Evolutionary conservation across 2,888 invertebrate genomes (phyloP).

Genomic region (Lasius platythorax): DNA sequence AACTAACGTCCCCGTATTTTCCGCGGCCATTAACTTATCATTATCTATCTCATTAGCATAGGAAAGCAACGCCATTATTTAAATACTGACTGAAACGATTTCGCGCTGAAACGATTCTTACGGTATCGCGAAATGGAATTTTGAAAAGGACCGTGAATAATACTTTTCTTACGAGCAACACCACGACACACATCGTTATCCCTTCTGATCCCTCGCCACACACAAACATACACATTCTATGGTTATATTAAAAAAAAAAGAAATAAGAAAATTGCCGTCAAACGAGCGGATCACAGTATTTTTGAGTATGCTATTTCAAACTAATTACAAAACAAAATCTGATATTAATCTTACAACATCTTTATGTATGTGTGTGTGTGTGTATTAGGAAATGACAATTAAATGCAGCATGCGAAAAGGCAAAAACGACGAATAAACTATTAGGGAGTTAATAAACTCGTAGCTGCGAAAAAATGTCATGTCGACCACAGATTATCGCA

Average conservation of each 20-base stretch:
- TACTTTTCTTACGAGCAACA: background rate
- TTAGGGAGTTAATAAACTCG: background rate
- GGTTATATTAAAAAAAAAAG: background rate
- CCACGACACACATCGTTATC: background rate
- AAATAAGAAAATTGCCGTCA: background rate
- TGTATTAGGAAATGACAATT: background rate
- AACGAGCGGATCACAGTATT: background rate
- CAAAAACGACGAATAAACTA: background rate
- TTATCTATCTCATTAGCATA: slow-evolving; percentile 9
- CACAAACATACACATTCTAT: background rate
- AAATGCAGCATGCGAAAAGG: background rate
- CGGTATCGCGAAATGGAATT: background rate
- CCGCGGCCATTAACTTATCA: background rate
- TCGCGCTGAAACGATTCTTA: background rate
- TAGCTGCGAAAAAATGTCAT: background rate
- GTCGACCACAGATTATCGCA: slow-evolving; percentile 24
- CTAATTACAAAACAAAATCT: background rate
- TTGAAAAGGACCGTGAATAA: background rate
- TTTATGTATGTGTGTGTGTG: background rate
- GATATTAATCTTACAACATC: background rate
- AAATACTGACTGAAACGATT: background rate
- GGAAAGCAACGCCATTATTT: background rate
- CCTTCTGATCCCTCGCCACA: background rate
- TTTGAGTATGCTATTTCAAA: background rate
- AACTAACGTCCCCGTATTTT: background rate